A percentile compares a stretch with the other conserved stretches of the same genome.
phyloP scores from a whole-genome alignment of 2,113 vertebrate genomes.

The Tetraodon nigroviridis region DNA sequence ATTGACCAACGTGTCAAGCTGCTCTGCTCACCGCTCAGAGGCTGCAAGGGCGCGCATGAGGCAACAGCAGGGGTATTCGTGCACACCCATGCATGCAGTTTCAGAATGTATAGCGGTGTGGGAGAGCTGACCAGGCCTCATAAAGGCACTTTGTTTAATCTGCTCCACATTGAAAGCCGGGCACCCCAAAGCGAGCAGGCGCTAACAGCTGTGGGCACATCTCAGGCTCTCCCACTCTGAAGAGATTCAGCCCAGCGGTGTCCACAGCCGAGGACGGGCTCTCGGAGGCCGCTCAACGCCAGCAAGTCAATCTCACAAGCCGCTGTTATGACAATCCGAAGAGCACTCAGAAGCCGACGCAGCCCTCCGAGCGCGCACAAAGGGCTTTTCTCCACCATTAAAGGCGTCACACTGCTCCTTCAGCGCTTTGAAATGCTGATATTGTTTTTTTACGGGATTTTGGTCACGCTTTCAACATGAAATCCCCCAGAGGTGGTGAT shows the following conservation, averaged over 20 bases:
- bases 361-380: slow-evolving; percentile 48
- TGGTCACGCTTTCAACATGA: slow-evolving; percentile 58
- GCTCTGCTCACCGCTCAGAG: slow-evolving; percentile 28
- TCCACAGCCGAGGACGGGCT: slow-evolving; percentile 38
- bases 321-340: slow-evolving; percentile 60
- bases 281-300: slow-evolving; percentile 34
- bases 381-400: slow-evolving; percentile 57
- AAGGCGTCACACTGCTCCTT: slow-evolving; percentile 58
- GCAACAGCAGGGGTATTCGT: background rate
- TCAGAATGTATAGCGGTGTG: slow-evolving; percentile 32
- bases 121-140: slow-evolving; percentile 46
- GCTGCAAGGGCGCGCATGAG: slow-evolving; percentile 8
- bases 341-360: slow-evolving; percentile 44
- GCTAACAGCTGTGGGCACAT: slow-evolving; percentile 59
- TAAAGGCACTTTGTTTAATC: slow-evolving; percentile 58
- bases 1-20: slow-evolving; percentile 39
- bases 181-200: slow-evolving; percentile 62
- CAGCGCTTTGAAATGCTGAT: slow-evolving; percentile 68
- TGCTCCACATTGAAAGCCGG: slow-evolving; percentile 53
- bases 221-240: slow-evolving; percentile 44
- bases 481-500: slow-evolving; percentile 39
- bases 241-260: slow-evolving; percentile 43
- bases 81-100: slow-evolving; percentile 25
- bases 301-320: slow-evolving; percentile 62
- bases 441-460: slow-evolving; percentile 55